These are phyloP conservation scores for Coptodon bakossiorum DNA, from an alignment of 2,113 vertebrate species.

Conservation along the genomic window DNA sequence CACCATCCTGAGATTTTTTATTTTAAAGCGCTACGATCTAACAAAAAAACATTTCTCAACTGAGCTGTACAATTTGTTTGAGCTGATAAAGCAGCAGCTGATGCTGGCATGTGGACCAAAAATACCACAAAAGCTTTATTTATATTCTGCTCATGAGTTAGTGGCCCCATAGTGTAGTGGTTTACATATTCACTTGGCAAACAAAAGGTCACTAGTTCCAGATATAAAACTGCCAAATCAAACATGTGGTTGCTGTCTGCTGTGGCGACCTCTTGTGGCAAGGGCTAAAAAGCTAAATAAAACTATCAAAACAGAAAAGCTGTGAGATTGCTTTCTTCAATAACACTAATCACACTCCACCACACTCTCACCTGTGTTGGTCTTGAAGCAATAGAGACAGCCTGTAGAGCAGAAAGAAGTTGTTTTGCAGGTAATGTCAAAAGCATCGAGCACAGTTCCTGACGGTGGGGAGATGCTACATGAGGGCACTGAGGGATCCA, in stretches of 20 bases:
- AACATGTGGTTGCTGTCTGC: not conserved
- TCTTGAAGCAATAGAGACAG: slow-evolving; percentile 82
- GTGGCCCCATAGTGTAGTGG: not conserved
- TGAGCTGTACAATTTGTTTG: not conserved
- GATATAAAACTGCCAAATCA: not conserved
- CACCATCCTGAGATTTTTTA: not conserved
- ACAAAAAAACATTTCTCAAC: not conserved
- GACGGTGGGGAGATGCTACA: slow-evolving; percentile 72
- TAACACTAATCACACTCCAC: not conserved
- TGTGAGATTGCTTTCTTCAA: not conserved
- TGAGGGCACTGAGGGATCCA: not conserved
- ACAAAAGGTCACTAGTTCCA: not conserved
- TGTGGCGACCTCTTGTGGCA: not conserved
- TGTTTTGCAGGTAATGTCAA: slow-evolving; percentile 73
- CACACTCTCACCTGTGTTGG: slow-evolving; percentile 50
- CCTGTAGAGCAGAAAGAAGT: slow-evolving; percentile 51
- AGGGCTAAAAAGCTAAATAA: not conserved
- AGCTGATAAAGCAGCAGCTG: not conserved
- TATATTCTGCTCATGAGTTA: not conserved
- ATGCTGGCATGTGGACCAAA: not conserved
- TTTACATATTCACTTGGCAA: not conserved
- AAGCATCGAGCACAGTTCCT: slow-evolving; percentile 78
- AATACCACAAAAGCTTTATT: not conserved
- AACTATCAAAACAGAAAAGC: not conserved
- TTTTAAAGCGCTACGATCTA: not conserved